Evolutionary conservation across 1,140 invertebrate genomes (phyloP).

Genomic region (Bradynema listronoti): DNA sequence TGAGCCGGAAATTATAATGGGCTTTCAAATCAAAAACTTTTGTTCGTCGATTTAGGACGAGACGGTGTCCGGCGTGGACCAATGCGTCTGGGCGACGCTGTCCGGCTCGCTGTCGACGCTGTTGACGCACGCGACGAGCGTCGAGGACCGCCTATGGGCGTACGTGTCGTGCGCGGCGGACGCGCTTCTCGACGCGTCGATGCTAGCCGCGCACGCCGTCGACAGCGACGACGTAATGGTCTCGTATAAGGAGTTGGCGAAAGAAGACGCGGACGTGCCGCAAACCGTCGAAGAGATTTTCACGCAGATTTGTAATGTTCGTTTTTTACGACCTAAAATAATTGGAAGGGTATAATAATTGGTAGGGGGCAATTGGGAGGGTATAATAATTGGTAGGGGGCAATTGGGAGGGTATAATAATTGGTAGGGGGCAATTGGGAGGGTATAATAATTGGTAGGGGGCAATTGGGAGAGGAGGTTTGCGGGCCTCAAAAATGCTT

Average conservation of each 20-base stretch:
- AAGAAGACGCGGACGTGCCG: constrained; percentile 23
- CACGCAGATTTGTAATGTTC: constrained; percentile 7
- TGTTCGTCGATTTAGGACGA: too few relatives aligned
- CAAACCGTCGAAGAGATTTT: constrained; percentile 6
- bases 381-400: too few relatives aligned
- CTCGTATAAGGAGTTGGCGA: constrained; percentile 12
- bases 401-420: too few relatives aligned
- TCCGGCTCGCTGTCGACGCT: constrained; percentile 24
- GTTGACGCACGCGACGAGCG: constrained; percentile 14
- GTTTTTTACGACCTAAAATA: too few relatives aligned
- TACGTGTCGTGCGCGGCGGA: constrained; percentile 33
- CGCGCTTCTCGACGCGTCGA: constrained; percentile 13
- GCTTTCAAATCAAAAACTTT: too few relatives aligned
- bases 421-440: too few relatives aligned
- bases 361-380: too few relatives aligned
- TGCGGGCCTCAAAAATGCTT: too few relatives aligned
- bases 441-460: not conserved
- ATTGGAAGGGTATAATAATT: too few relatives aligned
- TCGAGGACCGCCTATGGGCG: constrained; percentile 32
- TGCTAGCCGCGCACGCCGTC: not conserved
- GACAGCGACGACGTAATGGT: not conserved
- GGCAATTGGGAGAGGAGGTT: constrained; percentile 5
- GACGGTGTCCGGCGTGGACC: constrained; percentile 14
- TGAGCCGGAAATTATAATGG: too few relatives aligned
- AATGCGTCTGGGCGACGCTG: constrained; percentile 36